phyloP scores from a whole-genome alignment of 2,113 vertebrate species.

The Elgaria multicarinata region DNA sequence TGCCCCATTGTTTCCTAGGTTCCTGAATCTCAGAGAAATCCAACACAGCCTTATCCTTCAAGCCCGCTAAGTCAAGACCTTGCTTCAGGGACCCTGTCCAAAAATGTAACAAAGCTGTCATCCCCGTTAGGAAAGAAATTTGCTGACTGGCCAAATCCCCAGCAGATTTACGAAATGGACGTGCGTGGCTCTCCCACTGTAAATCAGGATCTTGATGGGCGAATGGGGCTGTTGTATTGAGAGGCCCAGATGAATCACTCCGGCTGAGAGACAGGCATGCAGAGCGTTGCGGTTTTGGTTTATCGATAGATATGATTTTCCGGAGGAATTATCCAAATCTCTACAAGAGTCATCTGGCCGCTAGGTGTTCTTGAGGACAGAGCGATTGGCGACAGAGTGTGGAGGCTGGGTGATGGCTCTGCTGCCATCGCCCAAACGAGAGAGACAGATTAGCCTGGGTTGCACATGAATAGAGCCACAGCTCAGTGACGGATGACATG shows the following conservation, averaged over 20 bases:
- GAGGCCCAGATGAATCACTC: slow-evolving; percentile 8
- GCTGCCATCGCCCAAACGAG: not conserved
- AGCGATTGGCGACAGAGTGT: no score
- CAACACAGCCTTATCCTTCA: not conserved
- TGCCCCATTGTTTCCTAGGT: not conserved
- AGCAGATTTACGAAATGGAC: slow-evolving; percentile 18
- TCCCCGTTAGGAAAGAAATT: not conserved
- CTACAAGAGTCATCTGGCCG: not conserved
- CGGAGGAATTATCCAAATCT: not conserved
- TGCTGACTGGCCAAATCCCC: slow-evolving; percentile 16
- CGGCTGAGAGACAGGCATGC: not conserved
- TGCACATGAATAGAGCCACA: not conserved
- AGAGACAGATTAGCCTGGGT: not conserved
- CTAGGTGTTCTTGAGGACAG: not conserved
- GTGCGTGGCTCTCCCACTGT: not conserved
- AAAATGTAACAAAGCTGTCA: slow-evolving; percentile 8
- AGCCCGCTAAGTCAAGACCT: not conserved
- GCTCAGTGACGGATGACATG: not conserved
- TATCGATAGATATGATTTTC: slow-evolving; percentile 1
- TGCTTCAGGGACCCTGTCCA: slow-evolving; percentile 8
- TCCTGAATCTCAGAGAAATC: not conserved
- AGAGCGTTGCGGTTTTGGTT: not conserved
- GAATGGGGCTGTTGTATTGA: not conserved
- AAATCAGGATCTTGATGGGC: slow-evolving; percentile 9
- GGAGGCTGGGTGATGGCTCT: not conserved